A percentile compares a stretch with the other conserved stretches of the same genome.
Conservation (phyloP, 2,797 vertebrate genomes). For the Lophotriccus pileatus region DNA sequence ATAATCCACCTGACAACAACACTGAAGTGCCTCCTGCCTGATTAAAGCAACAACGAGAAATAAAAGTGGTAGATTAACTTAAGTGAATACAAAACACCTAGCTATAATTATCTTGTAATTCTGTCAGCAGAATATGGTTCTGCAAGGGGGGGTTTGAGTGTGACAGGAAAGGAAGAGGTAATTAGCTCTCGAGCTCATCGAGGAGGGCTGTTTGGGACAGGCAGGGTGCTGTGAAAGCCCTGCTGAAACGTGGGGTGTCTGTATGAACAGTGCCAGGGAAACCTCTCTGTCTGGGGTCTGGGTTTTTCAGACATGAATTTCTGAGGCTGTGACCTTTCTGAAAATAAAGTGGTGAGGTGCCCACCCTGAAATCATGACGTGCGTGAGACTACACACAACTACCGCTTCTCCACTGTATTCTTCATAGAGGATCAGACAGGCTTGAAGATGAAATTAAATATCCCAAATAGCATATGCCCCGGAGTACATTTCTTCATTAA, state of each 20-base stretch:
- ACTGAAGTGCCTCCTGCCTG: background rate
- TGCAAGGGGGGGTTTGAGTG: background rate
- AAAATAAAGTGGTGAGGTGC: background rate
- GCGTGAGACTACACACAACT: background rate
- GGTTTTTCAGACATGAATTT: background rate
- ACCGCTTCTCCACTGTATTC: background rate
- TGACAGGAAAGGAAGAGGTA: background rate
- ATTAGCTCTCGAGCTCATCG: background rate
- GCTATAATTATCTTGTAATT: constrained; percentile 52
- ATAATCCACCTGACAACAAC: constrained; percentile 57
- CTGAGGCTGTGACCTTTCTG: constrained; percentile 12
- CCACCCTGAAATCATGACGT: background rate
- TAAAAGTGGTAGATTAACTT: constrained; percentile 36
- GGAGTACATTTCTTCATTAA: constrained; percentile 51
- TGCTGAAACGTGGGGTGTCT: fast-evolving
- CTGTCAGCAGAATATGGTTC: background rate
- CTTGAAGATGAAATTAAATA: constrained; percentile 47
- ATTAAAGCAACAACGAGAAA: constrained; percentile 13
- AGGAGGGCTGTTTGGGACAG: background rate
- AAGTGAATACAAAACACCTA: constrained; percentile 45
- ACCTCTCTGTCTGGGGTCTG: background rate
- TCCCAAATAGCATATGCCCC: constrained; percentile 29
- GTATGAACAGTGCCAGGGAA: background rate
- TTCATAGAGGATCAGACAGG: background rate
- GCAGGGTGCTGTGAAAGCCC: fast-evolving